Evolutionary conservation across 1,140 invertebrate species (phyloP), one percentile per base, ranked within the genome.

Genomic region (Ceratitis capitata): DNA sequence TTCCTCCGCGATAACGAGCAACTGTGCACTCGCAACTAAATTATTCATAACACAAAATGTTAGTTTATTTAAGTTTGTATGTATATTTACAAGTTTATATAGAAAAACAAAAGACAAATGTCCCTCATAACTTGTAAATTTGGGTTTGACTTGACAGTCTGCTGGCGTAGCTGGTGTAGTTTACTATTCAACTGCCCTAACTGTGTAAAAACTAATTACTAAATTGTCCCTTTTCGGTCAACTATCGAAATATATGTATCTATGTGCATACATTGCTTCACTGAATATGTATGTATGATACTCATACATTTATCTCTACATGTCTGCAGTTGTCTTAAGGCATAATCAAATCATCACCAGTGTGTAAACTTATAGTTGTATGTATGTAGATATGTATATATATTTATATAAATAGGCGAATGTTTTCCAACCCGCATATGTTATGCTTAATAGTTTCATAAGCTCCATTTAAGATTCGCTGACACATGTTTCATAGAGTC

Each of bases 401-500:
- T 9, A 64, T 35, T 39, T 69, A 69, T 39, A 39, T 69, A 39
- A 64, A 64, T 64, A 32, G 14, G 32, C 58, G 29, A 29, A 64
- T 64, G 23, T 26, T 32, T 64, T n/a, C 12, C 26, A 16, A 29
- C 85, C 82, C 78, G 78, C 82, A 82, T 85, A 82, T 85, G 56
- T 56, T 86, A 78, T 64, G 86, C 69, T 85, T 91, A 91, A 91
- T 91, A 91, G 90, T 91, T 91, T 86, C 89, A 89, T 91, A 91
- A 91, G 90, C 90, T 90, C 87, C 90, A 89, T 89, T 91, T 91
- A 91, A 91, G 90, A 91, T 91, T 89, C 90, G 90, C 88, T 91
- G 88, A 91, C 90, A 91, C 90, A 91, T 91, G 89, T 89, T 88
- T 87, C 85, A 83, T 87, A 84, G 87, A 88, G 89, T 88, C 86